Evolutionary conservation across 2,888 invertebrate genomes (phyloP).

Genomic region (Plagodis pulveraria): DNA sequence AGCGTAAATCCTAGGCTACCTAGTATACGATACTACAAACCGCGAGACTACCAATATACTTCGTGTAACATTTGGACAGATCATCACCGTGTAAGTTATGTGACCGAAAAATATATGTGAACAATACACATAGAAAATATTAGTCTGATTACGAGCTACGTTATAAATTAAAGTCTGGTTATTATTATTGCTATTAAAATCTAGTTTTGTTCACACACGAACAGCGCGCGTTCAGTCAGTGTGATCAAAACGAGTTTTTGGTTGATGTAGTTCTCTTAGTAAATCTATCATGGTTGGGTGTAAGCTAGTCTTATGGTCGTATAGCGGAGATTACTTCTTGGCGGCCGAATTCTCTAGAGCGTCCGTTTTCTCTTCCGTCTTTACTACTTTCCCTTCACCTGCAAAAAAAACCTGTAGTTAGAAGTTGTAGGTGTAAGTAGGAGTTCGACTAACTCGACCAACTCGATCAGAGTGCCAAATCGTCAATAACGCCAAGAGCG

Average conservation of each 20-base stretch:
- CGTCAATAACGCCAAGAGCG: slow-evolving; percentile 40
- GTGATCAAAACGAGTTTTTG: slow-evolving; percentile 2
- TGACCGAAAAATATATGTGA: slow-evolving; percentile 58
- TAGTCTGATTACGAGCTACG: slow-evolving; percentile 30
- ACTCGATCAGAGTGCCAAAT: slow-evolving; percentile 60
- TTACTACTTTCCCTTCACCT: slow-evolving; percentile 81
- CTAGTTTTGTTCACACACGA: background rate
- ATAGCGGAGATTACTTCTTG: slow-evolving; percentile 59
- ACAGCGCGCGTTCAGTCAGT: slow-evolving; percentile 1
- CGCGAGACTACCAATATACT: slow-evolving; percentile 45
- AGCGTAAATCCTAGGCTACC: slow-evolving; percentile 45
- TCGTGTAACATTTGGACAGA: slow-evolving; percentile 71
- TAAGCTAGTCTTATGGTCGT: slow-evolving; percentile 12
- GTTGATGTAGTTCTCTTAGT: background rate
- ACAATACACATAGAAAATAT: slow-evolving; percentile 54
- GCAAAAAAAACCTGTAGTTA: slow-evolving; percentile 32
- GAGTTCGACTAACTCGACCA: no score
- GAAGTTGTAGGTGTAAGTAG: no score
- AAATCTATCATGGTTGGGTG: slow-evolving; percentile 14
- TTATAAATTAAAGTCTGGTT: slow-evolving; percentile 5
- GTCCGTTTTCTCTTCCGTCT: slow-evolving; percentile 79
- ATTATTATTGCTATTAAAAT: slow-evolving; percentile 8
- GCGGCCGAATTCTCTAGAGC: slow-evolving; percentile 59
- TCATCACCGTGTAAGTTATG: slow-evolving; percentile 62
- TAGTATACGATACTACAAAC: slow-evolving; percentile 48